Percentiles rank a stretch among this genome's conserved stretches.
phyloP scores from a whole-genome alignment of 2,113 vertebrate species.

The Paratilapia polleni region DNA sequence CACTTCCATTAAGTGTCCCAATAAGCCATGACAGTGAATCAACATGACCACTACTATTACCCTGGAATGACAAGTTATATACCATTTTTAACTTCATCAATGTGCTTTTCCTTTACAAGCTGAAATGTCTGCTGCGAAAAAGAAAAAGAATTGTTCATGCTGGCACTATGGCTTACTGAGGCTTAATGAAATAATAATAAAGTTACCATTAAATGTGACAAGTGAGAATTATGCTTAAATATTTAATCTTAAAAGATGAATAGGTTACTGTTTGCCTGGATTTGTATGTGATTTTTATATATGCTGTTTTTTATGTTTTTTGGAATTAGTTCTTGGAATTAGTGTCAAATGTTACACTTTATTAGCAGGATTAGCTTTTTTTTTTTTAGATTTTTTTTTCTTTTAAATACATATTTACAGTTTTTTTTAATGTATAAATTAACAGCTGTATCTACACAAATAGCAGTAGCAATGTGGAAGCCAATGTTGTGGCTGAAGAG shows the following conservation, averaged over 20 bases:
- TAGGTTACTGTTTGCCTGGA: neutral
- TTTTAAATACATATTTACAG: neutral
- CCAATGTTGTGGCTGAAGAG: neutral
- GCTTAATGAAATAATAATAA: neutral
- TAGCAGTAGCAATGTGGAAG: neutral
- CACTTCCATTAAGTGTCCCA: neutral
- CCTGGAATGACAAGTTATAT: neutral
- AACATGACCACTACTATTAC: neutral
- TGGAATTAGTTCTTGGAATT: neutral
- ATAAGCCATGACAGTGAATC: conserved; percentile 7
- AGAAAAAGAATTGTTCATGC: neutral
- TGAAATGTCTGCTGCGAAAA: neutral
- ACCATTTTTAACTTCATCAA: neutral
- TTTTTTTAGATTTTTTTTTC: neutral
- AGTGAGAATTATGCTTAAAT: conserved; percentile 1
- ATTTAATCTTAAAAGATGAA: neutral
- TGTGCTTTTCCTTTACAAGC: neutral
- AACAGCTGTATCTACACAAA: neutral
- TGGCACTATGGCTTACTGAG: neutral
- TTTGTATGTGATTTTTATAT: neutral
- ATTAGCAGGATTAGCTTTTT: neutral
- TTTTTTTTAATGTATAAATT: neutral
- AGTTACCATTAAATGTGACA: neutral
- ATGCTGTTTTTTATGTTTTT: neutral
- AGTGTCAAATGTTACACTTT: neutral